Evolutionary conservation across 2,797 vertebrate genomes (phyloP).

Genomic region (Urophycis tenuis): DNA sequence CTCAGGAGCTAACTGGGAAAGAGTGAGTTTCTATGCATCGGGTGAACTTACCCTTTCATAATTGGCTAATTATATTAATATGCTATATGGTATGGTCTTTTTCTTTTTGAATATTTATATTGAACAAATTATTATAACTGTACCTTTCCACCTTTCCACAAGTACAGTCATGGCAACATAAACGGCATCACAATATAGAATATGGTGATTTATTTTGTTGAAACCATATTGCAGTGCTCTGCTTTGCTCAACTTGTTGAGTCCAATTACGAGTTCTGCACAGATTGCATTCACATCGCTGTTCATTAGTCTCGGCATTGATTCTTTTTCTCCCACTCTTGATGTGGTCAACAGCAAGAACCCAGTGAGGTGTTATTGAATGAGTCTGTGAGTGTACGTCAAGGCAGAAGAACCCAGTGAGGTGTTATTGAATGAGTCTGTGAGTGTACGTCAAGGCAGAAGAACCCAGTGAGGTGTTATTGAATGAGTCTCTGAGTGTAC

Average conservation of each 20-base stretch:
- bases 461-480: slow-evolving; percentile 57
- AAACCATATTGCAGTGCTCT: slow-evolving; percentile 3
- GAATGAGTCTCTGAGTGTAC: slow-evolving; percentile 45
- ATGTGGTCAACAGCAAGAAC: slow-evolving; percentile 50
- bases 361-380: slow-evolving; percentile 55
- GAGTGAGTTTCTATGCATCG: not conserved
- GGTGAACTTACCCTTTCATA: not conserved
- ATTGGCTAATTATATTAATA: not conserved
- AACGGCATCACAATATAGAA: not conserved
- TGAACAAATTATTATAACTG: not conserved
- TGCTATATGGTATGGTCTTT: not conserved
- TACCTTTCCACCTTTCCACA: not conserved
- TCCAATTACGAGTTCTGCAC: not conserved
- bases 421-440: slow-evolving; percentile 48
- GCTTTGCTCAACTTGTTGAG: slow-evolving; percentile 21
- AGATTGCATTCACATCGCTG: slow-evolving; percentile 27
- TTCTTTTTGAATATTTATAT: not conserved
- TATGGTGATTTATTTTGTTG: not conserved
- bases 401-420: slow-evolving; percentile 54
- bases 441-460: slow-evolving; percentile 20
- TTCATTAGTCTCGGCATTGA: slow-evolving; percentile 50
- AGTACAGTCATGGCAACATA: not conserved
- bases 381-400: slow-evolving; percentile 30
- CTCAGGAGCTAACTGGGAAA: not conserved
- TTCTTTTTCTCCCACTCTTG: slow-evolving; percentile 54